phyloP scores from a whole-genome alignment of 2,888 invertebrate species.

The Yponomeuta plumbellus region DNA sequence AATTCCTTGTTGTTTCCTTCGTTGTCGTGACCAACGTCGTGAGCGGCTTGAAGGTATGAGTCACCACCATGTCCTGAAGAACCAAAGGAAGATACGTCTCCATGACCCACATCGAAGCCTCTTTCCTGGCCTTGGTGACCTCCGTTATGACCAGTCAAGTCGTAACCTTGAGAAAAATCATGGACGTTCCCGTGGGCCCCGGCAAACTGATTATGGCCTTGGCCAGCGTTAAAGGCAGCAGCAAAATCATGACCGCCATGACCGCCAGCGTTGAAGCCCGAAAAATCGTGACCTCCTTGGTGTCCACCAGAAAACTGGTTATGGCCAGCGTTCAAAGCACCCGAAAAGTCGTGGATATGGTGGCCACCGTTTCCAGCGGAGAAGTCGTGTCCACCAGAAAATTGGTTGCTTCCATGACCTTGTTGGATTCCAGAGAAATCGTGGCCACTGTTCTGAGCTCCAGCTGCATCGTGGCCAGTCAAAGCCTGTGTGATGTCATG shows the following conservation, averaged over 20 bases:
- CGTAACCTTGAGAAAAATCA: constrained; percentile 16
- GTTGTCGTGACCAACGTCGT: constrained; percentile 38
- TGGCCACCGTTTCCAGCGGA: not conserved
- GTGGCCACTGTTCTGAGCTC: not conserved
- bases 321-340: not conserved
- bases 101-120: constrained; percentile 19
- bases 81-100: constrained; percentile 34
- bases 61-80: constrained; percentile 41
- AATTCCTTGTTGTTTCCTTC: constrained; percentile 28
- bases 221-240: constrained; percentile 27
- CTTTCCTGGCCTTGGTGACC: constrained; percentile 28
- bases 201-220: constrained; percentile 22
- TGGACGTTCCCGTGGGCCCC: constrained; percentile 6
- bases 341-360: not conserved
- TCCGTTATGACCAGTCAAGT: constrained; percentile 1
- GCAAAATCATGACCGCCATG: constrained; percentile 36
- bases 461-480: constrained; percentile 10
- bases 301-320: not conserved
- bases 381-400: not conserved
- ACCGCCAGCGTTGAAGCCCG: constrained; percentile 24
- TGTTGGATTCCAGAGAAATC: constrained; percentile 1
- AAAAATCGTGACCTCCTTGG: constrained; percentile 31
- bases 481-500: constrained; percentile 9
- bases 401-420: not conserved
- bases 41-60: constrained; percentile 61